phyloP scores from a whole-genome alignment of 2,113 vertebrate genomes.

The Spea multiplicata region DNA sequence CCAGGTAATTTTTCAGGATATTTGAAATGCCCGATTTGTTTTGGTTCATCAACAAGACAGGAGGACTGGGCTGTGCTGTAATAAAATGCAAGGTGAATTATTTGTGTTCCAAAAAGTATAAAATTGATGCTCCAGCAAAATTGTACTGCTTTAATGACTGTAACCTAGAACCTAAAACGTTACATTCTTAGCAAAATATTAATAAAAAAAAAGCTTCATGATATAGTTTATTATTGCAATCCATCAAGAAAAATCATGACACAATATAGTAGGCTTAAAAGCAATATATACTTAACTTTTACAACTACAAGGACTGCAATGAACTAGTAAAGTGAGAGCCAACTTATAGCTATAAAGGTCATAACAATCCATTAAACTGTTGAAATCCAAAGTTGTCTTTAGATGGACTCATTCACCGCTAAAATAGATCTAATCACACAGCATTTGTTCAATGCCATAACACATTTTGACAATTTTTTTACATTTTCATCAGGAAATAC shows the following conservation, averaged over 20 bases:
- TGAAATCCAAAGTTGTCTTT: background rate
- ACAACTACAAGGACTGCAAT: too few relatives aligned
- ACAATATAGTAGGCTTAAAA: too few relatives aligned
- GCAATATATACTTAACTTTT: too few relatives aligned
- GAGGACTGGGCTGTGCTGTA: conserved; percentile 93
- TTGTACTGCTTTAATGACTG: too few relatives aligned
- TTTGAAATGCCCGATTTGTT: conserved; percentile 89
- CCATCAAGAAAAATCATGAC: too few relatives aligned
- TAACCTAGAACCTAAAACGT: too few relatives aligned
- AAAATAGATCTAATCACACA: conserved; percentile 4
- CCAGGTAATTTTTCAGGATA: conserved; percentile 95
- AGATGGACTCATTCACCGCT: background rate
- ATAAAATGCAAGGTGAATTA: conserved; percentile 55
- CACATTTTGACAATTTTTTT: conserved; percentile 11
- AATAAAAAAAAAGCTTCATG: too few relatives aligned
- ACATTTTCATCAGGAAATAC: conserved; percentile 23
- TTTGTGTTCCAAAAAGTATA: conserved; percentile 6
- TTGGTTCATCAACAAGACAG: conserved; percentile 93
- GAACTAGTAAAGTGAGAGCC: background rate
- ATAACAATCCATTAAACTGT: background rate
- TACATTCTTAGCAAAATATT: too few relatives aligned
- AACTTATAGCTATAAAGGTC: background rate
- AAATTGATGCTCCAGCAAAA: too few relatives aligned
- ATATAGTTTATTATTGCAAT: too few relatives aligned
- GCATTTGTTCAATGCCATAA: conserved; percentile 15